These are phyloP conservation scores for Drosophila nigrodunni DNA, from an alignment of 1,140 invertebrate species.

Conservation along the genomic window DNA sequence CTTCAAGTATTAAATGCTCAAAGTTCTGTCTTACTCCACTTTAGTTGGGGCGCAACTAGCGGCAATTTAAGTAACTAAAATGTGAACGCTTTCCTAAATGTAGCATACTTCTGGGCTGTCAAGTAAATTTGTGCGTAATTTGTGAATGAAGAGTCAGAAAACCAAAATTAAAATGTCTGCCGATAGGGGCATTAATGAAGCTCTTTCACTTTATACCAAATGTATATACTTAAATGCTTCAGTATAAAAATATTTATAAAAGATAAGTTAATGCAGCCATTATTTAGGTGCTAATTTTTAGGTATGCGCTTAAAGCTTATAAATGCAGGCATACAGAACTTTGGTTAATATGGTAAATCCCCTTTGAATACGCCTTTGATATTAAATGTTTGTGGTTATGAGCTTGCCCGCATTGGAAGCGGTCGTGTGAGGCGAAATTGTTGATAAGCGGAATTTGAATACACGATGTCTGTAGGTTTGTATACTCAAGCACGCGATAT, in stretches of 20 bases:
- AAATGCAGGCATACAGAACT: background rate
- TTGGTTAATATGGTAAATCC: conserved; percentile 23
- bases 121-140: no score
- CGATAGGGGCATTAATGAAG: no score
- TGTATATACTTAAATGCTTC: background rate
- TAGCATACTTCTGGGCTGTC: no score
- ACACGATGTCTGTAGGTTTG: background rate
- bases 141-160: no score
- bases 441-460: conserved; percentile 79
- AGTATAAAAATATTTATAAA: background rate
- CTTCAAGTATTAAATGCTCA: no score
- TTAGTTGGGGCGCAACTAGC: background rate
- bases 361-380: conserved; percentile 25
- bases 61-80: background rate
- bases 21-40: no score
- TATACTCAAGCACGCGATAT: conserved; percentile 63
- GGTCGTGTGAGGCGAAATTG: conserved; percentile 53
- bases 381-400: conserved; percentile 53
- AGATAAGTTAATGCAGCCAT: background rate
- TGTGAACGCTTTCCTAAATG: no score
- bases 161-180: no score
- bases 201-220: no score
- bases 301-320: background rate
- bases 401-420: conserved; percentile 44
- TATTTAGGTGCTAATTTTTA: background rate